Evolutionary conservation across 2,113 vertebrate species (phyloP).

Genomic region (Mesoclemmys tuberculata): DNA sequence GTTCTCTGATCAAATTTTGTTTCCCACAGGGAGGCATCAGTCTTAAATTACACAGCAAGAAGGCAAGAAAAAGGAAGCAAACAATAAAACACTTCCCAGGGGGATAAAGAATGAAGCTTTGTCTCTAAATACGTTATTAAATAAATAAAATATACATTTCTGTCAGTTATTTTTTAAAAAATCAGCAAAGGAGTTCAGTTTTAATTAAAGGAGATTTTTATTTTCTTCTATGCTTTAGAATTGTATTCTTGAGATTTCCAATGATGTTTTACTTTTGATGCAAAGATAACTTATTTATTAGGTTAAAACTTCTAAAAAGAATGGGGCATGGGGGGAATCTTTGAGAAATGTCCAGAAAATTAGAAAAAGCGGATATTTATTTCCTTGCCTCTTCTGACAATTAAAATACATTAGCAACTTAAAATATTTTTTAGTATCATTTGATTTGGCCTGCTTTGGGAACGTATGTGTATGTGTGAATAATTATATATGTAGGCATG

Average conservation of each 20-base stretch:
- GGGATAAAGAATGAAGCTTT: slow-evolving; percentile 46
- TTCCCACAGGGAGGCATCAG: slow-evolving; percentile 79
- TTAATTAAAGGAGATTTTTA: slow-evolving; percentile 42
- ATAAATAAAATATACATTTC: slow-evolving; percentile 57
- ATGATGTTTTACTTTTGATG: background rate
- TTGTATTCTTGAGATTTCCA: slow-evolving; percentile 2
- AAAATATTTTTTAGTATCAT: background rate
- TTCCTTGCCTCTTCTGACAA: background rate
- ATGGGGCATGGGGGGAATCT: background rate
- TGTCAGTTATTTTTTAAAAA: slow-evolving; percentile 4
- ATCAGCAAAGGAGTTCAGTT: background rate
- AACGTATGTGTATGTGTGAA: background rate
- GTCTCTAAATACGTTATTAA: slow-evolving; percentile 37
- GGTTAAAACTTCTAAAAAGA: background rate
- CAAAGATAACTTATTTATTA: background rate
- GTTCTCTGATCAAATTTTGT: slow-evolving; percentile 80
- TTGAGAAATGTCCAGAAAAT: background rate
- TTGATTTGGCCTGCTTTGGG: background rate
- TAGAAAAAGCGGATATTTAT: background rate
- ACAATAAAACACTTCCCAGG: slow-evolving; percentile 70
- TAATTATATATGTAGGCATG: background rate
- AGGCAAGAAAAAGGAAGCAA: slow-evolving; percentile 74
- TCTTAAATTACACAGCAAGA: slow-evolving; percentile 81
- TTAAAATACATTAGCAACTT: background rate
- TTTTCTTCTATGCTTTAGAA: slow-evolving; percentile 4